Evolutionary conservation across 2,113 vertebrate genomes (phyloP).

Genomic region (Callipepla californica): DNA sequence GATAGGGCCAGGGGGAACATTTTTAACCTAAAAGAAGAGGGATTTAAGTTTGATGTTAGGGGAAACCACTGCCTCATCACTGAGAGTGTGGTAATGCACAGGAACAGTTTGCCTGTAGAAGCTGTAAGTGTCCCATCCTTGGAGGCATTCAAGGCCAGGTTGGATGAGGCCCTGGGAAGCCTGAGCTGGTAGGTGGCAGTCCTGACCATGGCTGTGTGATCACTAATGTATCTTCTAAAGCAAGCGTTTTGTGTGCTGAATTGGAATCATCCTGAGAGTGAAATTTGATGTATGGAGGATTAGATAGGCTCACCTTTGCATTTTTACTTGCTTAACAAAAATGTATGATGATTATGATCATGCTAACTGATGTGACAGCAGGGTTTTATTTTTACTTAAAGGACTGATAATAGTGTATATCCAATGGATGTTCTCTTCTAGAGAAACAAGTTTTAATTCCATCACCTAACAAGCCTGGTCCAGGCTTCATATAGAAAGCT

Average conservation of each 20-base stretch:
- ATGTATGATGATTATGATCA: not conserved
- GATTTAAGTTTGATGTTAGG: not conserved
- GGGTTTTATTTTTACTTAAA: not conserved
- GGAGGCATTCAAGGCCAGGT: not conserved
- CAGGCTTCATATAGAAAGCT: not conserved
- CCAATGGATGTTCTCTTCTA: not conserved
- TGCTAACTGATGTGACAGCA: accelerated
- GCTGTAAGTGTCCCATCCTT: not conserved
- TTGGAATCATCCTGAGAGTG: not conserved
- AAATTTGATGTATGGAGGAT: not conserved
- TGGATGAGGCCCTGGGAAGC: not conserved
- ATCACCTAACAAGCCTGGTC: not conserved
- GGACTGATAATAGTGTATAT: not conserved
- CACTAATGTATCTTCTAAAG: not conserved
- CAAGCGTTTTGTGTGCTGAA: not conserved
- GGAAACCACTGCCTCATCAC: not conserved
- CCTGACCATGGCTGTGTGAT: not conserved
- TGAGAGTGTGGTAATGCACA: not conserved
- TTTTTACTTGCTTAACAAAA: not conserved
- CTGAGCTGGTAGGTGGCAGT: not conserved
- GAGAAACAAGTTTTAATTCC: not conserved
- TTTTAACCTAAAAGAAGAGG: not conserved
- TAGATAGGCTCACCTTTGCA: not conserved
- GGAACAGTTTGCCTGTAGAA: not conserved
- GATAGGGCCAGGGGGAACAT: not conserved